Percentiles rank a stretch among this genome's conserved stretches.
These are phyloP conservation scores for Ailurus styani DNA, from an alignment of 2,113 vertebrate species.

Conservation along the genomic window DNA sequence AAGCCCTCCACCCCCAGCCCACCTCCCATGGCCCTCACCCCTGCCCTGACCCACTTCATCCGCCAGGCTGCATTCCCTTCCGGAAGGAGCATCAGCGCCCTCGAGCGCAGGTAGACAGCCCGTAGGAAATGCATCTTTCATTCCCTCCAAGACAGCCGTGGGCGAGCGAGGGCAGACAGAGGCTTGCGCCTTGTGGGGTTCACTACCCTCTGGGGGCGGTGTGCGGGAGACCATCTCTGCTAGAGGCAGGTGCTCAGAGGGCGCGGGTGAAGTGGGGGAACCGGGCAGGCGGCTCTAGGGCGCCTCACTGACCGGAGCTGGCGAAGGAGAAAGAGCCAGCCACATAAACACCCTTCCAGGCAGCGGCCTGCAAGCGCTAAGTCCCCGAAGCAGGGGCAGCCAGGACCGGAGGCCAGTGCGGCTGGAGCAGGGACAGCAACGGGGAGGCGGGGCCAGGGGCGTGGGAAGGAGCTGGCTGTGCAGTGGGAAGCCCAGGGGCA, in stretches of 20 bases:
- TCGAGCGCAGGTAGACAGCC: neutral
- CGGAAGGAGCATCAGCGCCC: no score
- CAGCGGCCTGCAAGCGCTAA: fast-evolving
- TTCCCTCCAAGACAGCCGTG: neutral
- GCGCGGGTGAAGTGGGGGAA: fast-evolving
- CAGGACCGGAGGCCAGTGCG: neutral
- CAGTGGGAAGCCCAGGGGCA: neutral
- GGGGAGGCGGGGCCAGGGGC: neutral
- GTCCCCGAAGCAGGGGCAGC: neutral
- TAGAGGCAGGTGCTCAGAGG: neutral
- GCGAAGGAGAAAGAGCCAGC: neutral
- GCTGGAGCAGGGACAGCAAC: fast-evolving
- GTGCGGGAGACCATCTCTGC: neutral
- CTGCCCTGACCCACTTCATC: neutral
- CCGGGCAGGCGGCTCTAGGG: neutral
- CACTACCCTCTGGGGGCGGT: fast-evolving
- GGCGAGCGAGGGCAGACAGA: no score
- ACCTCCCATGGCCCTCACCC: neutral
- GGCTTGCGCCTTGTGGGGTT: neutral
- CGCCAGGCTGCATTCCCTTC: neutral
- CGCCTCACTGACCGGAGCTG: neutral
- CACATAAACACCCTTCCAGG: neutral
- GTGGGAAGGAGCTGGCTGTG: fast-evolving
- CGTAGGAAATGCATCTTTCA: fast-evolving
- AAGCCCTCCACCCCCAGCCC: neutral